Evolutionary conservation across 1,140 invertebrate genomes (phyloP).

Genomic region (Helicoverpa zea): DNA sequence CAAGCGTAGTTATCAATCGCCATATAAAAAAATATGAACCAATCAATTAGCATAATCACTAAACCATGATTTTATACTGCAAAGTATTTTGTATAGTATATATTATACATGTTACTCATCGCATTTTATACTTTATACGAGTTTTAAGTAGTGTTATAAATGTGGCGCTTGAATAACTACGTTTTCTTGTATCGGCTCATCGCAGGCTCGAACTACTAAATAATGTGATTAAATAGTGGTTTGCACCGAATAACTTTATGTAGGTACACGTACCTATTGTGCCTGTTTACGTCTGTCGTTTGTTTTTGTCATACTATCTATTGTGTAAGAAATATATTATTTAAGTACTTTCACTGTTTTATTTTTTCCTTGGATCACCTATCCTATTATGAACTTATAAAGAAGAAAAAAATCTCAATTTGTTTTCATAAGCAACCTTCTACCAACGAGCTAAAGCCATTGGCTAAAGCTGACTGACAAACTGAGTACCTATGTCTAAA

Average conservation of each 20-base stretch:
- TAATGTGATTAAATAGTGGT: neutral
- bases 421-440: no score
- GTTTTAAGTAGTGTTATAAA: neutral
- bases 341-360: neutral
- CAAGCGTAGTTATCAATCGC: neutral
- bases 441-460: no score
- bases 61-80: no score
- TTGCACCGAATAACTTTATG: neutral
- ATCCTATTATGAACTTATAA: neutral
- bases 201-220: neutral
- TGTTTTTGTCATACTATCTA: constrained; percentile 2
- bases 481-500: no score
- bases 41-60: neutral
- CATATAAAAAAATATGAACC: neutral
- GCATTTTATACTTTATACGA: neutral
- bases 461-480: no score
- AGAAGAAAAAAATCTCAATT: no score
- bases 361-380: neutral
- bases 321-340: constrained; percentile 15
- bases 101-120: no score
- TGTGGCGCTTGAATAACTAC: neutral
- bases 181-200: neutral
- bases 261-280: neutral
- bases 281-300: neutral
- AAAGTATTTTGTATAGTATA: no score